Evolutionary conservation across 2,113 vertebrate genomes (phyloP), one percentile per base, ranked within the genome.

Genomic region (Oncorhynchus nerka): DNA sequence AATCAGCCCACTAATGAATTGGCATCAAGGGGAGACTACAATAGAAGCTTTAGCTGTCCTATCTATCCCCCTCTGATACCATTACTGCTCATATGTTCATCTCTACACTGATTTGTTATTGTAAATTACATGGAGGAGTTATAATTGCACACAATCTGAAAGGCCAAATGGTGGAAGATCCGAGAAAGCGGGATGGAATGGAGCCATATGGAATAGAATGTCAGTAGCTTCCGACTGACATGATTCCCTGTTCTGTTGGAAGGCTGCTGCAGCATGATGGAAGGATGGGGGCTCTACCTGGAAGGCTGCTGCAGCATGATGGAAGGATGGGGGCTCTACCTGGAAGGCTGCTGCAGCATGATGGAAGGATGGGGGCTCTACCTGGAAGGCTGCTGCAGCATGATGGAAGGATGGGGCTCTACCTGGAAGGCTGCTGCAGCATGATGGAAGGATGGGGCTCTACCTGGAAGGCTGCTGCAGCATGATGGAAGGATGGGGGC

Each of bases 341-440:
- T 39, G 34, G 34, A 39, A 39, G 7, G 7, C 34, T 8, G 34
- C 34, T 26, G 2, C 26, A 26, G 26, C 32, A 34, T 39, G 83
- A 80, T 84, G 85, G 77, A 80, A 86, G 73, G 77, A 76, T 84
- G 80, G 81, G 90, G 84, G 82, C 83, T 89, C 81, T 76, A 83
- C 85, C 34, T 39, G 34, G 34, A 39, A 39, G 6, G 34, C 34
- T 39, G 34, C n/a, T n/a, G n/a, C 34, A 1, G 24, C 32, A 34
- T 39, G 83, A 80, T 84, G 85, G 77, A 81, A 86, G 73, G 77
- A 76, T 84, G 81, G 90, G 84, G 82, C 83, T 89, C 81, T 76
- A 83, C 85, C 34, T 39, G 34, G 34, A 39, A 39, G 7, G 7
- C 34, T 8, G 34, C 7, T 2, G 2, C 26, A 26, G 26, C 32